Conservation (phyloP, 1,140 invertebrate species). For the Aphidius ervi region DNA sequence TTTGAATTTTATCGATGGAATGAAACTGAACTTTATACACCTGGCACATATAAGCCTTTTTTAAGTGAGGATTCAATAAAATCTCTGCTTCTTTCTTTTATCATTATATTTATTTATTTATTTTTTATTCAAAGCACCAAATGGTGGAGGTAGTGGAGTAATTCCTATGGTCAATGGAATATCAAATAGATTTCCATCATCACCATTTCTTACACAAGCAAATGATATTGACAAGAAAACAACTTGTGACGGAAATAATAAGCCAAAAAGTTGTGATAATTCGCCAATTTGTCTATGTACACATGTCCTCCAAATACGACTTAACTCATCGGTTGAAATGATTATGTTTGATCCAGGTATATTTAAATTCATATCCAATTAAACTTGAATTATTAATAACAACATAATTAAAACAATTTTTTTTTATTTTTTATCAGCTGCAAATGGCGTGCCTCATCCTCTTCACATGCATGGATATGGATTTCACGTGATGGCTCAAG, state of each 20-base stretch:
- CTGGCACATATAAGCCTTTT: conserved; percentile 15
- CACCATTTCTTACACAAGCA: conserved; percentile 12
- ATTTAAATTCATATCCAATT: background rate
- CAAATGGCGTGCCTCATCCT: conserved; percentile 34
- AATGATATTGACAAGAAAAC: conserved; percentile 6
- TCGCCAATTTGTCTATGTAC: conserved; percentile 2
- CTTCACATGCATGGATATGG: conserved; percentile 40
- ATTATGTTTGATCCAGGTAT: conserved; percentile 57
- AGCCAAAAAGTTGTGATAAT: background rate
- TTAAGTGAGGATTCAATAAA: background rate
- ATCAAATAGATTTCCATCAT: conserved; percentile 10
- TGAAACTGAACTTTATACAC: conserved; percentile 4
- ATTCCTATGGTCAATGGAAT: conserved; percentile 8
- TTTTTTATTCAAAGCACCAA: background rate
- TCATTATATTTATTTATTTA: background rate
- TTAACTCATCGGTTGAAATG: conserved; percentile 40
- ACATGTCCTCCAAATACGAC: conserved; percentile 14
- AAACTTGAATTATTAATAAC: background rate
- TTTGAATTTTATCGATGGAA: conserved; percentile 1
- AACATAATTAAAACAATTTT: background rate
- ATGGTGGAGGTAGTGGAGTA: background rate
- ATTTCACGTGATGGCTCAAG: conserved; percentile 31
- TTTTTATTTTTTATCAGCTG: conserved; percentile 10
- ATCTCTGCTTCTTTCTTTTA: background rate
- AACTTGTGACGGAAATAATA: conserved; percentile 1